Conservation (phyloP, 2,888 invertebrate species). For the Beris chalybata region DNA sequence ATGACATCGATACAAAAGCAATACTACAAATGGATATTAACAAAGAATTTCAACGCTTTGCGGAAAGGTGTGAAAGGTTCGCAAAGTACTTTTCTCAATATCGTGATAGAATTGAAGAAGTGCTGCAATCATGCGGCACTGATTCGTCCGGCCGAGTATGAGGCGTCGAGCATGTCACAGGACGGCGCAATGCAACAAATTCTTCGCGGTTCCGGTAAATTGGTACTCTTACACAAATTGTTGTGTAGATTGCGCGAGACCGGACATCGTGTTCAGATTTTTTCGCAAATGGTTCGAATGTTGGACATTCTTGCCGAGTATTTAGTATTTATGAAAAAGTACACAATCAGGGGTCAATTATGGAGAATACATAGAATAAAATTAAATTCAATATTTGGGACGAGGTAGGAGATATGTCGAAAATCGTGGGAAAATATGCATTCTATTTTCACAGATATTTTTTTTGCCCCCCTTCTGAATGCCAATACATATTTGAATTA, state of each 20-base stretch:
- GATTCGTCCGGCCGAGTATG: conserved; percentile 78
- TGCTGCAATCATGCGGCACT: conserved; percentile 96
- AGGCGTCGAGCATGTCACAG: conserved; percentile 63
- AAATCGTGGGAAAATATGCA: too few species aligned
- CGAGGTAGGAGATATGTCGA: too few species aligned
- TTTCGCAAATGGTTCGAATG: conserved; percentile 99
- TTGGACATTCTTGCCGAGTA: conserved; percentile 96
- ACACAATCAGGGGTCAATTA: too few species aligned
- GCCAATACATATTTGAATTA: too few species aligned
- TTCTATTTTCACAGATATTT: too few species aligned
- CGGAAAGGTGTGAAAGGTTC: conserved; percentile 94
- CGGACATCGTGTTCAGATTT: conserved; percentile 96
- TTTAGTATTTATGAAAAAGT: too few species aligned
- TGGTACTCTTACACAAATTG: conserved; percentile 93
- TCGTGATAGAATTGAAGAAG: conserved; percentile 98
- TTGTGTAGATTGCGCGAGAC: conserved; percentile 89
- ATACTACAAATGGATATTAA: conserved; percentile 98
- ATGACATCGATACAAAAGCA: conserved; percentile 98
- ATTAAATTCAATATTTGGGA: too few species aligned
- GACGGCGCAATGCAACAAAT: conserved; percentile 83
- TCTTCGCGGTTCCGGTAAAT: conserved; percentile 92
- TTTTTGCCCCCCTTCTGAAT: too few species aligned
- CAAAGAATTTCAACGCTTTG: conserved; percentile 95
- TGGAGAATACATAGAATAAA: too few species aligned
- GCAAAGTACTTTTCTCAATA: conserved; percentile 91